Conservation (phyloP, 2,113 vertebrate species). For the Saguinus imperator region DNA sequence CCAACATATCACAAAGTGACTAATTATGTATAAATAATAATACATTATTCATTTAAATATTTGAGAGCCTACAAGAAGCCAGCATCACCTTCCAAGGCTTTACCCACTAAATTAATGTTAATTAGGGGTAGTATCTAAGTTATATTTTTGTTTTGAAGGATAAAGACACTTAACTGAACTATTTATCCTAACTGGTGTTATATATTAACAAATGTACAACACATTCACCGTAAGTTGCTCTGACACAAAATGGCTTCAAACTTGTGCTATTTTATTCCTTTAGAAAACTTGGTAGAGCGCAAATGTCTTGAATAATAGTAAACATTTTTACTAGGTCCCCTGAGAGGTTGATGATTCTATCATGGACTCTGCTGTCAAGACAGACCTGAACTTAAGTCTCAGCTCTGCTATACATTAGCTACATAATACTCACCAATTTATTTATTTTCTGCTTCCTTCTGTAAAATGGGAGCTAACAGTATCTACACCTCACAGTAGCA, state of each 20-base stretch:
- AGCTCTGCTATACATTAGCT: background rate
- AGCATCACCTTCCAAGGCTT: conserved; percentile 14
- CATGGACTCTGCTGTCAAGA: background rate
- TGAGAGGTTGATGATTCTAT: background rate
- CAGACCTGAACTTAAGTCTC: background rate
- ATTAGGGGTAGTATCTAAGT: background rate
- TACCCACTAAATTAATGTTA: background rate
- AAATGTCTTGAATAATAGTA: background rate
- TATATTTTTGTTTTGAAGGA: background rate
- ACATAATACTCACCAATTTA: background rate
- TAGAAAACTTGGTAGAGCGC: background rate
- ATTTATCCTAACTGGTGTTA: background rate
- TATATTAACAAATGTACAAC: background rate
- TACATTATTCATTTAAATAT: conserved; percentile 8
- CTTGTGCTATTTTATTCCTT: background rate
- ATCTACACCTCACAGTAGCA: background rate
- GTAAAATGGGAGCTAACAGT: conserved; percentile 20
- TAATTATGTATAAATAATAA: background rate
- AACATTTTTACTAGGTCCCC: background rate
- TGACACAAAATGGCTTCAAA: background rate
- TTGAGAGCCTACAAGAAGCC: background rate
- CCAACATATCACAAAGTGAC: background rate
- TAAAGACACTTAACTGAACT: background rate
- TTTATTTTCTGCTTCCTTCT: background rate
- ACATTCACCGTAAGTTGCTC: background rate